A percentile compares a stretch with the other conserved stretches of the same genome.
Conservation (phyloP, 2,888 invertebrate genomes). For the Cyrtodaria siliqua region DNA sequence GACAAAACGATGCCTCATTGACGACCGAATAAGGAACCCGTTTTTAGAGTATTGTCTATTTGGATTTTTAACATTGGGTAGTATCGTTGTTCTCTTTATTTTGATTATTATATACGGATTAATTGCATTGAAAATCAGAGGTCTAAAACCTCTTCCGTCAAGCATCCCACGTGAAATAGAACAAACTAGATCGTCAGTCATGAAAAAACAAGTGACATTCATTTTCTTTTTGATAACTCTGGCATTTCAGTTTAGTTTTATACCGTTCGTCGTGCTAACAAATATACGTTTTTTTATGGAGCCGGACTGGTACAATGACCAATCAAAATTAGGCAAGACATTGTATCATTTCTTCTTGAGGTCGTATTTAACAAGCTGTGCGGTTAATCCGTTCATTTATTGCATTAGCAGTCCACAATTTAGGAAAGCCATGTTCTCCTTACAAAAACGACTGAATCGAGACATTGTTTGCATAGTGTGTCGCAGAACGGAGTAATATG, state of each 20-base stretch:
- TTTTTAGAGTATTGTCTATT: slow-evolving; percentile 53
- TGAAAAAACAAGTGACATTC: slow-evolving; percentile 57
- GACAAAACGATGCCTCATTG: slow-evolving; percentile 51
- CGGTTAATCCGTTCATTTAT: slow-evolving; percentile 80
- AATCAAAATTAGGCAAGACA: slow-evolving; percentile 59
- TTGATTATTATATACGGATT: slow-evolving; percentile 42
- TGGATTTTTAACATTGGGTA: slow-evolving; percentile 43
- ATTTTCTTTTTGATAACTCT: slow-evolving; percentile 74
- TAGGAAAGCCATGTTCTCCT: slow-evolving; percentile 23
- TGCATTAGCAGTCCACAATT: slow-evolving; percentile 77
- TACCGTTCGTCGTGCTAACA: slow-evolving; percentile 73
- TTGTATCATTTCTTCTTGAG: slow-evolving; percentile 72
- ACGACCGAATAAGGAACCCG: slow-evolving; percentile 34
- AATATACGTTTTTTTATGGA: slow-evolving; percentile 63
- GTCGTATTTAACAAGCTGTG: slow-evolving; percentile 74
- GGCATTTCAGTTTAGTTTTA: slow-evolving; percentile 71
- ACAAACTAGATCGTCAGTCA: slow-evolving; percentile 10
- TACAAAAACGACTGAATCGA: no score
- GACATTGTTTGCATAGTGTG: no score
- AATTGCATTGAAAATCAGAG: slow-evolving; percentile 43
- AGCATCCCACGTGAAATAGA: slow-evolving; percentile 8
- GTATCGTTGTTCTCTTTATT: slow-evolving; percentile 34
- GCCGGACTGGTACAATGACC: slow-evolving; percentile 54
- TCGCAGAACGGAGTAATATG: no score
- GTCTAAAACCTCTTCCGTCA: slow-evolving; percentile 18